A percentile compares a stretch with the other conserved stretches of the same genome.
Conservation (phyloP, 2,113 vertebrate genomes). For the Toxotes chatareus region DNA sequence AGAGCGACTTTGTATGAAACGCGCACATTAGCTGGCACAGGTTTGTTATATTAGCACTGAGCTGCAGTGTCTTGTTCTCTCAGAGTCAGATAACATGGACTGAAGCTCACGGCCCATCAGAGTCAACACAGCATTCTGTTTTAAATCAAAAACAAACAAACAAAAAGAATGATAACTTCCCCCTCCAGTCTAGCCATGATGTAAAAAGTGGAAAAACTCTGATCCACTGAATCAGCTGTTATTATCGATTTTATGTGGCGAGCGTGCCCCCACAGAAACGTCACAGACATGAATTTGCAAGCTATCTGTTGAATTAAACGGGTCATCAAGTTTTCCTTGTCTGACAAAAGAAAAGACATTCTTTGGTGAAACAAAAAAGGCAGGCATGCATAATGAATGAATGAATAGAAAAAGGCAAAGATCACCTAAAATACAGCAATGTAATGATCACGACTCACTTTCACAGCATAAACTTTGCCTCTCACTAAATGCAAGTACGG, state of each 20-base stretch:
- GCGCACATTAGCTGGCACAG: not conserved
- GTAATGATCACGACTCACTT: slow-evolving; percentile 27
- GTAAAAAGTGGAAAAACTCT: not conserved
- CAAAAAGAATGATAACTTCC: not conserved
- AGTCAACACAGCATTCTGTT: slow-evolving; percentile 15
- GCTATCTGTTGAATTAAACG: slow-evolving; percentile 19
- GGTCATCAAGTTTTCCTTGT: slow-evolving; percentile 8
- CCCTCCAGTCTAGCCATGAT: not conserved
- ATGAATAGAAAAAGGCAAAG: slow-evolving; percentile 40
- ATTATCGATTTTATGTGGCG: not conserved
- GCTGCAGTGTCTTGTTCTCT: slow-evolving; percentile 4
- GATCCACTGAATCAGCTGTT: not conserved
- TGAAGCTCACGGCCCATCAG: not conserved
- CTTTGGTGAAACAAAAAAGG: slow-evolving; percentile 76
- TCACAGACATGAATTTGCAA: not conserved
- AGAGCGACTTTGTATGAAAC: not conserved
- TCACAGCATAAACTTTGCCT: slow-evolving; percentile 53
- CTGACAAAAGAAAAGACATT: slow-evolving; percentile 31
- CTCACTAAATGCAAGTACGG: slow-evolving; percentile 19
- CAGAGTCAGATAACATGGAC: not conserved
- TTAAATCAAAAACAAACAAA: not conserved
- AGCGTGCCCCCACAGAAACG: not conserved
- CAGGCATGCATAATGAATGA: slow-evolving; percentile 38
- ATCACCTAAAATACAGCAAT: slow-evolving; percentile 30
- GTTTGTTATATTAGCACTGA: slow-evolving; percentile 1